Conservation (phyloP, 2,113 vertebrate genomes). For the Pycnonotus jocosus region DNA sequence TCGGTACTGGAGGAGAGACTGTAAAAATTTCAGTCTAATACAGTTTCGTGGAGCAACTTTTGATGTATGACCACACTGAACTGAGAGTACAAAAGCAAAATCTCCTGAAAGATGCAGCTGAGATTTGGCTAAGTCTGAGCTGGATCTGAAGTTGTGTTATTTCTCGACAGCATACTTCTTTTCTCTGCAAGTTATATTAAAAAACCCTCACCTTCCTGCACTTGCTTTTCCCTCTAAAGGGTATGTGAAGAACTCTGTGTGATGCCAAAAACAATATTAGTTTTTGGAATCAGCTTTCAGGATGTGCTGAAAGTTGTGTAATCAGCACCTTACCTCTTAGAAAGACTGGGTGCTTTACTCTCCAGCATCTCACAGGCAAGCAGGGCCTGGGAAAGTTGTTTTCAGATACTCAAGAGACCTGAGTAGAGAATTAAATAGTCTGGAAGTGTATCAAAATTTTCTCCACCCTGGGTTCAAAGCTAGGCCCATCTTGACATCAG, state of each 20-base stretch:
- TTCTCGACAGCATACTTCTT: not conserved
- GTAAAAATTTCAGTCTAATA: not conserved
- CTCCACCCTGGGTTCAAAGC: not conserved
- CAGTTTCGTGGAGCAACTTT: not conserved
- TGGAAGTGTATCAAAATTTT: not conserved
- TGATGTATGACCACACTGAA: not conserved
- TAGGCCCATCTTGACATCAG: not conserved
- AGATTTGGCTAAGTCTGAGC: not conserved
- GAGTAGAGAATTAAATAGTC: not conserved
- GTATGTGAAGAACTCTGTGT: not conserved
- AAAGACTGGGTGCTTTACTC: slow-evolving; percentile 21
- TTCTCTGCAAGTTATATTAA: not conserved
- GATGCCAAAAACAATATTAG: slow-evolving; percentile 57
- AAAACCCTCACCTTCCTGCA: not conserved
- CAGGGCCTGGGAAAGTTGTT: slow-evolving; percentile 39
- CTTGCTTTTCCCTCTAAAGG: slow-evolving; percentile 19
- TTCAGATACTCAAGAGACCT: not conserved
- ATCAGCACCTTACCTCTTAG: slow-evolving; percentile 40
- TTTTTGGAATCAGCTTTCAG: slow-evolving; percentile 53
- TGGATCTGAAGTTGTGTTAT: not conserved
- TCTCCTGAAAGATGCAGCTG: not conserved
- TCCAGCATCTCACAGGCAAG: not conserved
- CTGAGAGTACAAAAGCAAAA: not conserved
- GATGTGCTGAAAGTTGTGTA: slow-evolving; percentile 45
- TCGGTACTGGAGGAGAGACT: not conserved